phyloP scores from a whole-genome alignment of 53 echinoderm and acorn worm genomes.

The Crossaster papposus region DNA sequence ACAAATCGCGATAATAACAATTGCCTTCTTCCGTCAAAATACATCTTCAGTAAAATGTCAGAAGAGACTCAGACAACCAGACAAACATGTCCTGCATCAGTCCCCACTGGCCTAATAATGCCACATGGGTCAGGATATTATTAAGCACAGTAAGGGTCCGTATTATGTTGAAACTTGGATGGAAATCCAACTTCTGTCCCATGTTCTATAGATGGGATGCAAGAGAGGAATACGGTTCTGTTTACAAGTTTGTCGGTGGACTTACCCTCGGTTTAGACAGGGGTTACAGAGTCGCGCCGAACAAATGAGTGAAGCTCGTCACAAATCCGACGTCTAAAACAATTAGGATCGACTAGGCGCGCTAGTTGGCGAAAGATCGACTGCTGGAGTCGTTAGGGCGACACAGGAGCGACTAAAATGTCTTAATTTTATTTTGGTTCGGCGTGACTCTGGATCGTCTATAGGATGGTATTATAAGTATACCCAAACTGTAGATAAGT shows the following conservation, averaged over 20 bases:
- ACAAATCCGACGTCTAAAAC: no score
- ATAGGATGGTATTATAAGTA: not conserved
- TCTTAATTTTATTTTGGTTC: no score
- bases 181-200: not conserved
- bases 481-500: not conserved
- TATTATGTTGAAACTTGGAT: not conserved
- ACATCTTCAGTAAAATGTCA: slow-evolving; percentile 14
- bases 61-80: not conserved
- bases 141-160: not conserved
- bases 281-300: no score
- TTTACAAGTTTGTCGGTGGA: not conserved
- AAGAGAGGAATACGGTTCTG: not conserved
- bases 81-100: not conserved
- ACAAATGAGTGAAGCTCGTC: no score
- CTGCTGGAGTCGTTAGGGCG: no score
- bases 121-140: not conserved
- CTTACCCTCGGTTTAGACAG: no score
- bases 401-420: no score
- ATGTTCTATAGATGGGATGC: not conserved
- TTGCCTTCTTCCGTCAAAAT: not conserved
- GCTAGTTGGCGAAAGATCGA: no score
- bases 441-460: no score
- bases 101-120: not conserved
- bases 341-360: no score
- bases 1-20: not conserved